These are phyloP conservation scores for Leucosticte australis DNA, from an alignment of 2,113 vertebrate species.

Conservation along the genomic window DNA sequence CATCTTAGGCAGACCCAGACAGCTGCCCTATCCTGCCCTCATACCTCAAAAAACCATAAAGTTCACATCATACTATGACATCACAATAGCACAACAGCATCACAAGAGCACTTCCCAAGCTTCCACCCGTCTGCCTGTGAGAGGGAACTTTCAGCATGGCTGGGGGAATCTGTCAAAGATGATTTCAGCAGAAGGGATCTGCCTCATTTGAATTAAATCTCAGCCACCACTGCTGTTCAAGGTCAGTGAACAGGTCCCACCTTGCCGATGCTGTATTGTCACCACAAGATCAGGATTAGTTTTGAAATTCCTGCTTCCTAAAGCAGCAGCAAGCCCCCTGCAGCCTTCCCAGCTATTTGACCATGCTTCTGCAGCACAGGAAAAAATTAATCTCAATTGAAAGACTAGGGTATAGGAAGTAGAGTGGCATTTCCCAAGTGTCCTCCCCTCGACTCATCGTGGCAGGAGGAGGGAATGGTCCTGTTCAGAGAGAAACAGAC, in stretches of 20 bases:
- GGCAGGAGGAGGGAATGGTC: background rate
- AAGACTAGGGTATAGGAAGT: background rate
- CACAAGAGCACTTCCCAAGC: background rate
- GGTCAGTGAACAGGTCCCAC: background rate
- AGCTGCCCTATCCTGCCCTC: background rate
- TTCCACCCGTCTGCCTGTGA: background rate
- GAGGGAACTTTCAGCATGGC: background rate
- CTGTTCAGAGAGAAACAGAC: background rate
- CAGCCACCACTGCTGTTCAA: background rate
- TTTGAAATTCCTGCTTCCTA: background rate
- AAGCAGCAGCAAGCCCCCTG: background rate
- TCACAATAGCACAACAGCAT: background rate
- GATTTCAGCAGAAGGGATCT: background rate
- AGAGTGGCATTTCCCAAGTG: background rate
- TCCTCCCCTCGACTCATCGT: background rate
- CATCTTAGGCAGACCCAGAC: background rate
- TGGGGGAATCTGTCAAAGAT: background rate
- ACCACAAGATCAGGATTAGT: background rate
- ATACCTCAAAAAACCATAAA: background rate
- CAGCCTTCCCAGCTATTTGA: background rate
- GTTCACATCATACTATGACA: background rate
- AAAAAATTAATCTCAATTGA: background rate
- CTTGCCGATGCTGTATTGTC: rapidly evolving
- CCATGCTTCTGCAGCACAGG: background rate
- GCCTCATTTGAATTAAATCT: background rate